Evolutionary conservation across 2,888 invertebrate genomes (phyloP).

Genomic region (Phaonia tiefii): DNA sequence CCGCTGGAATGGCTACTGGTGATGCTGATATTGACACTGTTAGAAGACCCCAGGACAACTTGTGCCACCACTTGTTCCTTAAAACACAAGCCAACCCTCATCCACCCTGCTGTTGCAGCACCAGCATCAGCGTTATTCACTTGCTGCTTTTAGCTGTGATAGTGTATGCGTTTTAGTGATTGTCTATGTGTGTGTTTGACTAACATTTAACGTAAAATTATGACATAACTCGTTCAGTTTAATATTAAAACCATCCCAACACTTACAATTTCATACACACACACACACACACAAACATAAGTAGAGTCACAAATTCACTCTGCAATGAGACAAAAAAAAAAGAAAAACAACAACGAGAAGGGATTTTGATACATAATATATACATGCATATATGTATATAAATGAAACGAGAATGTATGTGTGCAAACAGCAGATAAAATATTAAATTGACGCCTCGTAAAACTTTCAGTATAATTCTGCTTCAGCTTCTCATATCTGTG

Average conservation of each 20-base stretch:
- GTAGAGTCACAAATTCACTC: neutral
- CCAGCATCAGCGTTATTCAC: neutral
- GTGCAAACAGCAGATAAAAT: conserved; percentile 64
- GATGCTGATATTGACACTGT: neutral
- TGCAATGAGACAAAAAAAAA: conserved; percentile 12
- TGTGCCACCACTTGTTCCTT: conserved; percentile 9
- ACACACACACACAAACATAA: conserved; percentile 3
- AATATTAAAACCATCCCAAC: conserved; percentile 32
- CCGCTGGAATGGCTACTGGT: conserved; percentile 10
- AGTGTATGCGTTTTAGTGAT: neutral
- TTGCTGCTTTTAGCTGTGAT: neutral
- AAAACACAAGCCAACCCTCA: neutral
- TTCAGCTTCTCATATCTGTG: neutral
- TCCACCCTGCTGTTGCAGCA: too few relatives aligned
- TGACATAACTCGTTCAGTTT: conserved; percentile 40
- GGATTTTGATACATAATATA: conserved; percentile 3
- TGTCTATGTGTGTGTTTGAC: conserved; percentile 41
- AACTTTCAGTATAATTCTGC: conserved; percentile 61
- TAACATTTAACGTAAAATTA: conserved; percentile 47
- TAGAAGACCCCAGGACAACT: conserved; percentile 4
- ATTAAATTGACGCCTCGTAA: conserved; percentile 69
- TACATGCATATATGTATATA: neutral
- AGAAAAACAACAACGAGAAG: neutral
- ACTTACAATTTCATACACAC: neutral
- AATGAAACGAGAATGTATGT: conserved; percentile 48